A percentile compares a stretch with the other conserved stretches of the same genome.
These are phyloP conservation scores for Cotesia chilonis DNA, from an alignment of 1,140 invertebrate genomes.

Conservation along the genomic window DNA sequence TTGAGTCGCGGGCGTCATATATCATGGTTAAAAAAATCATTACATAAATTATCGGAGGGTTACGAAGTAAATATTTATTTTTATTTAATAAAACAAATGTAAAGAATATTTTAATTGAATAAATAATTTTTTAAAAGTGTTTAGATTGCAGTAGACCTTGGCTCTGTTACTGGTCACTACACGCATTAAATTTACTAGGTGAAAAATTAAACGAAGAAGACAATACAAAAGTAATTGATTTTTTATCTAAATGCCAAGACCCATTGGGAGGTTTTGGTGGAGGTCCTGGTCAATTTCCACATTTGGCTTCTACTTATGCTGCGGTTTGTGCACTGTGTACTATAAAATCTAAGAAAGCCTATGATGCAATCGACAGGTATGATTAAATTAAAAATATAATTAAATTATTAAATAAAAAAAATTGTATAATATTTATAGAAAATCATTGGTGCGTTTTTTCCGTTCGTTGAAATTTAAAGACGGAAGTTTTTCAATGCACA, in stretches of 20 bases:
- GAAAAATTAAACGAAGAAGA: slow-evolving; percentile 74
- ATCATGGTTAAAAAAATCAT: slow-evolving; percentile 74
- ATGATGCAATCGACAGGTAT: slow-evolving; percentile 85
- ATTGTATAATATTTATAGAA: slow-evolving; percentile 58
- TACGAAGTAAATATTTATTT: slow-evolving; percentile 71
- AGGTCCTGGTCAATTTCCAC: slow-evolving; percentile 89
- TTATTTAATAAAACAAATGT: too few species aligned
- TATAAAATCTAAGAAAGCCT: slow-evolving; percentile 88
- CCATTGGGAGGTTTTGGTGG: slow-evolving; percentile 91
- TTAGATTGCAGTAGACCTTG: slow-evolving; percentile 94
- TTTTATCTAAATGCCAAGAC: slow-evolving; percentile 80
- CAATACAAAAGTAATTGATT: slow-evolving; percentile 74
- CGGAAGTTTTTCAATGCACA: slow-evolving; percentile 91
- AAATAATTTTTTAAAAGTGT: slow-evolving; percentile 64
- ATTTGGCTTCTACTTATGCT: slow-evolving; percentile 97
- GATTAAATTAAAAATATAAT: slow-evolving; percentile 17
- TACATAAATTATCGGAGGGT: slow-evolving; percentile 72
- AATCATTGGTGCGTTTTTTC: slow-evolving; percentile 80
- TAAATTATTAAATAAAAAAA: slow-evolving; percentile 12
- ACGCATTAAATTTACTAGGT: slow-evolving; percentile 85
- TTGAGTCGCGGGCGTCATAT: slow-evolving; percentile 74
- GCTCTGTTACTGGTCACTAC: slow-evolving; percentile 95
- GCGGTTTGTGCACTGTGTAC: slow-evolving; percentile 92
- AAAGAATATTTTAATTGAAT: not conserved
- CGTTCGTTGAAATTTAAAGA: slow-evolving; percentile 79